These are phyloP conservation scores for Pheosia tremula DNA, from an alignment of 2,888 invertebrate species.

Conservation along the genomic window DNA sequence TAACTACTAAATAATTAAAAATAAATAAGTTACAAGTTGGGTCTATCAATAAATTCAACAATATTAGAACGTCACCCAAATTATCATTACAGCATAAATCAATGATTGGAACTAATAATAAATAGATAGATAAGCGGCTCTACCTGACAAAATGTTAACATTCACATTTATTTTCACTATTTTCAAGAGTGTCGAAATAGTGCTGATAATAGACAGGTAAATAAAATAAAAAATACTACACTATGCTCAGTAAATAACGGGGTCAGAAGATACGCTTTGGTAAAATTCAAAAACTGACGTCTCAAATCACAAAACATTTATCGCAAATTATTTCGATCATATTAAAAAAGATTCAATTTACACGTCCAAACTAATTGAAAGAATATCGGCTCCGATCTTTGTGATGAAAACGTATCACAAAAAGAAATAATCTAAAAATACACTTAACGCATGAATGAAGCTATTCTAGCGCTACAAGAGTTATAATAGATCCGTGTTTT, in stretches of 20 bases:
- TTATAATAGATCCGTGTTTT: constrained; percentile 37
- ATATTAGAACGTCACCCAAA: background rate
- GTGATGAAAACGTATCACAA: background rate
- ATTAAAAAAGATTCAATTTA: background rate
- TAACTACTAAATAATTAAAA: no score
- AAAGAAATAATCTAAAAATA: constrained; percentile 3
- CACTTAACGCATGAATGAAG: constrained; percentile 7
- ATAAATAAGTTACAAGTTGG: no score
- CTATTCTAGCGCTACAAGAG: constrained; percentile 27
- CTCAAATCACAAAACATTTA: constrained; percentile 28
- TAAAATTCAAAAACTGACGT: constrained; percentile 39
- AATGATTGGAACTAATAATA: background rate
- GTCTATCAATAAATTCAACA: background rate
- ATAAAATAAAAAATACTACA: constrained; percentile 41
- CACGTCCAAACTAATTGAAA: background rate
- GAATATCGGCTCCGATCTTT: background rate
- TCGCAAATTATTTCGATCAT: constrained; percentile 11
- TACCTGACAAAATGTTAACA: constrained; percentile 20
- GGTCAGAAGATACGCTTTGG: constrained; percentile 54
- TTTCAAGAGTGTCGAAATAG: constrained; percentile 21
- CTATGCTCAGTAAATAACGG: constrained; percentile 42
- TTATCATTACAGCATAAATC: no score
- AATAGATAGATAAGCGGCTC: background rate
- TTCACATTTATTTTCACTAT: constrained; percentile 24
- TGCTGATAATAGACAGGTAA: constrained; percentile 29